phyloP scores from a whole-genome alignment of 2,888 invertebrate species.

The Glyphotaelius pellucidus region DNA sequence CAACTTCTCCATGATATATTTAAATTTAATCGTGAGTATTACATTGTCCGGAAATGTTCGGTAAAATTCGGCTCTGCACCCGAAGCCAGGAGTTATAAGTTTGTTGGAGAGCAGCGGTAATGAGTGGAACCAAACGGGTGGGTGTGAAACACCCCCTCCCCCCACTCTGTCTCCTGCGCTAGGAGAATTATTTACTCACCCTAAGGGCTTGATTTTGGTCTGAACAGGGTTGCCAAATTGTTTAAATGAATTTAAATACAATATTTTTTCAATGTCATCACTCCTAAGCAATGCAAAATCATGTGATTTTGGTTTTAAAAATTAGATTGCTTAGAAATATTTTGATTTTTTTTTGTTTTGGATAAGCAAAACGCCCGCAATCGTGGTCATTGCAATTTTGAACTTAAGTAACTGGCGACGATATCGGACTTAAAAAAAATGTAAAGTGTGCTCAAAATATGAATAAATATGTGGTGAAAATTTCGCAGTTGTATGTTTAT shows the following conservation, averaged over 20 bases:
- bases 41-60: neutral
- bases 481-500: too few relatives aligned
- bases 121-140: neutral
- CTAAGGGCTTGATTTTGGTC: slow-evolving; percentile 18
- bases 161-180: neutral
- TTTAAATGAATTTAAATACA: neutral
- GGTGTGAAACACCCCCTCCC: slow-evolving; percentile 25
- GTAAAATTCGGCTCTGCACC: neutral
- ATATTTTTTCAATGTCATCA: too few relatives aligned
- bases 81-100: neutral
- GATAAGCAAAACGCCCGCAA: too few relatives aligned
- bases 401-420: too few relatives aligned
- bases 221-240: slow-evolving; percentile 8
- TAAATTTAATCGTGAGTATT: neutral
- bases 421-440: too few relatives aligned
- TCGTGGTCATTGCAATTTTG: too few relatives aligned
- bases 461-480: too few relatives aligned
- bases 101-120: neutral
- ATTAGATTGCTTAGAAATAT: too few relatives aligned
- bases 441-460: too few relatives aligned
- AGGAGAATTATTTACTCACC: slow-evolving; percentile 22
- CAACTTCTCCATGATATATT: neutral
- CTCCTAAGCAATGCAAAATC: too few relatives aligned
- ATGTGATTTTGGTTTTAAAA: too few relatives aligned
- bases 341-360: too few relatives aligned